A percentile compares a stretch with the other conserved stretches of the same genome.
These are phyloP conservation scores for Drosophila willistoni DNA, from an alignment of 1,140 invertebrate species.

Conservation along the genomic window DNA sequence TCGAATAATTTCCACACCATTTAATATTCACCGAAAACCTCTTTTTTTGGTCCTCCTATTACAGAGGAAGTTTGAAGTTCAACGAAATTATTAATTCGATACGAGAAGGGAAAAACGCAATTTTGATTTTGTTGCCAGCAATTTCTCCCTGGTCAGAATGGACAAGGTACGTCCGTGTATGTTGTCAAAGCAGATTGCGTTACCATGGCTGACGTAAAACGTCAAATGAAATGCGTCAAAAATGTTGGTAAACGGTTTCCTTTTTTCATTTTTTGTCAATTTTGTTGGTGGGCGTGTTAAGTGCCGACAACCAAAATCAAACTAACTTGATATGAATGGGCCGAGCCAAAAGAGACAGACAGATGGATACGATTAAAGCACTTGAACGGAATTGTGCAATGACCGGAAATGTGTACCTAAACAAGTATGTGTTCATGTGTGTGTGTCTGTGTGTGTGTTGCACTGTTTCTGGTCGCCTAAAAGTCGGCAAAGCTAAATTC, in stretches of 20 bases:
- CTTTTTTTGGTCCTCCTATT: background rate
- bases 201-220: slow-evolving; percentile 30
- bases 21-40: slow-evolving; percentile 9
- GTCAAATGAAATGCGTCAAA: slow-evolving; percentile 60
- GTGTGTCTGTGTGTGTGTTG: background rate
- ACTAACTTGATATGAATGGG: slow-evolving; percentile 24
- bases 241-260: slow-evolving; percentile 34
- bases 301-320: slow-evolving; percentile 25
- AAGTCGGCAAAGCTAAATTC: slow-evolving; percentile 31
- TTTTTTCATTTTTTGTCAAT: background rate
- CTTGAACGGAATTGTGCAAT: slow-evolving; percentile 63
- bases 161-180: background rate
- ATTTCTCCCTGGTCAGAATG: background rate
- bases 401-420: slow-evolving; percentile 53
- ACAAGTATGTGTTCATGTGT: slow-evolving; percentile 1
- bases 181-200: slow-evolving; percentile 9
- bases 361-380: slow-evolving; percentile 32
- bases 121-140: slow-evolving; percentile 33
- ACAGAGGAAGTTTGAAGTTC: slow-evolving; percentile 31
- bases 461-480: slow-evolving; percentile 20
- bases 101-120: slow-evolving; percentile 31
- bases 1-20: slow-evolving; percentile 27
- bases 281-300: slow-evolving; percentile 49
- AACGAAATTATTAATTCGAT: slow-evolving; percentile 36
- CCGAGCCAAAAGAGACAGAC: slow-evolving; percentile 22